A percentile compares a stretch with the other conserved stretches of the same genome.
Evolutionary conservation across 2,797 vertebrate species (phyloP).

Genomic region (Phrynocephalus vlangalii): DNA sequence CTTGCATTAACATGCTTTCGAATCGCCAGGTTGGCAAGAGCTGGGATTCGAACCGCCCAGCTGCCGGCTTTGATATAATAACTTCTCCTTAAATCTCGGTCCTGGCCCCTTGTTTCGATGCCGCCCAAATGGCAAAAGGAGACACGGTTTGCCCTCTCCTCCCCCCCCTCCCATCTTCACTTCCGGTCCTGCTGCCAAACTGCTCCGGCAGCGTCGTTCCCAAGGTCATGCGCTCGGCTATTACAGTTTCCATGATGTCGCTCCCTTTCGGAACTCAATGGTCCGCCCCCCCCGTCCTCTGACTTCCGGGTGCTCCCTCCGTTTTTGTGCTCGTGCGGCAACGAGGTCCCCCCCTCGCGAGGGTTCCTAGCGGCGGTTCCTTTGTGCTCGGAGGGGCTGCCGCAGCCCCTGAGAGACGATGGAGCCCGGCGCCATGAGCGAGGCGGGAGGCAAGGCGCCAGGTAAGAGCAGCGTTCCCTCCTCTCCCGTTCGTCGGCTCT

Average conservation of each 20-base stretch:
- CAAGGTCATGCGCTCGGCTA: not conserved
- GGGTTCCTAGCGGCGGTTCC: conserved; percentile 31
- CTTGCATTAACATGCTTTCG: too few relatives aligned
- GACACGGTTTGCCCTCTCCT: too few relatives aligned
- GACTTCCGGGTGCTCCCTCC: not conserved
- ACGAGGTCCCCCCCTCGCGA: not conserved
- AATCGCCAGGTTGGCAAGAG: too few relatives aligned
- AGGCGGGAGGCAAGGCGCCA: not conserved
- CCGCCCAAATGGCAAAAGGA: not conserved
- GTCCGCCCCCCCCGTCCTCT: rapidly evolving
- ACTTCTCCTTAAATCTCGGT: not conserved
- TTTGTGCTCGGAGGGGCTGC: conserved; percentile 36
- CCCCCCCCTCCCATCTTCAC: not conserved
- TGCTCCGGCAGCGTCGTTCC: not conserved
- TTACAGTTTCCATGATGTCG: too few relatives aligned
- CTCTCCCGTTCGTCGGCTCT: not conserved
- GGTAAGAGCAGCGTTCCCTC: conserved; percentile 13
- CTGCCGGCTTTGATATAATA: too few relatives aligned
- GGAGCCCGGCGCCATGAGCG: conserved; percentile 39
- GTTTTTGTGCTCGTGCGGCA: not conserved
- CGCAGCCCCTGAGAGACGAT: not conserved
- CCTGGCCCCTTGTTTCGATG: too few relatives aligned
- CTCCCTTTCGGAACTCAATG: too few relatives aligned
- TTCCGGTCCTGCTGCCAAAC: not conserved
- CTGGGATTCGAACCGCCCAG: too few relatives aligned